These are phyloP conservation scores for Anarhynchus alexandrinus DNA, from an alignment of 2,113 vertebrate genomes.

Conservation along the genomic window DNA sequence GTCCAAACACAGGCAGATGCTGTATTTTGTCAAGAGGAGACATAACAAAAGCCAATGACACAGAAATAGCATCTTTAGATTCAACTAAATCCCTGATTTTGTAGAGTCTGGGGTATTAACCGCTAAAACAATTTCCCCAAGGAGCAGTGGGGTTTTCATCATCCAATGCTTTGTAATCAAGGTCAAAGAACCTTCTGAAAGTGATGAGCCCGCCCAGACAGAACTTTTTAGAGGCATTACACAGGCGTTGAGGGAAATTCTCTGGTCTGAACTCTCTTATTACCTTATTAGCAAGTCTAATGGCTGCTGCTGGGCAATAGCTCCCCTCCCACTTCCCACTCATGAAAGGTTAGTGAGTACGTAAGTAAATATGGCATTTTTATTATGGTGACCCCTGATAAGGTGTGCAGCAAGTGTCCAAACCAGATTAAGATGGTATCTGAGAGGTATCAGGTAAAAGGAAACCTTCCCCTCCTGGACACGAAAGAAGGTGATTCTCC, in stretches of 20 bases:
- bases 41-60: not conserved
- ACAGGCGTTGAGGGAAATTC: not conserved
- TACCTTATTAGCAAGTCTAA: not conserved
- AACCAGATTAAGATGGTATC: not conserved
- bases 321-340: not conserved
- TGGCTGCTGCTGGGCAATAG: not conserved
- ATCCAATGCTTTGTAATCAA: not conserved
- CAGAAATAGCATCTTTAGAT: not conserved
- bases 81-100: not conserved
- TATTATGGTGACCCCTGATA: not conserved
- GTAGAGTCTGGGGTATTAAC: not conserved
- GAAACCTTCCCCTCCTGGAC: not conserved
- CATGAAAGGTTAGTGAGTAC: not conserved
- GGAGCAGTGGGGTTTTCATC: not conserved
- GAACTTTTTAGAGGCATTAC: not conserved
- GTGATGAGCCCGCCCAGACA: not conserved
- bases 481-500: not conserved
- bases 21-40: not conserved
- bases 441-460: not conserved
- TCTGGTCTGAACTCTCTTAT: not conserved
- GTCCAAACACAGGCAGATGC: not conserved
- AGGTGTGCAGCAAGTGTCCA: accelerated
- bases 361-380: not conserved
- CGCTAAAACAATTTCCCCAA: not conserved
- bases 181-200: not conserved